A percentile compares a stretch with the other conserved stretches of the same genome.
These are phyloP conservation scores for Onychomys torridus DNA, from an alignment of 2,797 vertebrate species.

Conservation along the genomic window DNA sequence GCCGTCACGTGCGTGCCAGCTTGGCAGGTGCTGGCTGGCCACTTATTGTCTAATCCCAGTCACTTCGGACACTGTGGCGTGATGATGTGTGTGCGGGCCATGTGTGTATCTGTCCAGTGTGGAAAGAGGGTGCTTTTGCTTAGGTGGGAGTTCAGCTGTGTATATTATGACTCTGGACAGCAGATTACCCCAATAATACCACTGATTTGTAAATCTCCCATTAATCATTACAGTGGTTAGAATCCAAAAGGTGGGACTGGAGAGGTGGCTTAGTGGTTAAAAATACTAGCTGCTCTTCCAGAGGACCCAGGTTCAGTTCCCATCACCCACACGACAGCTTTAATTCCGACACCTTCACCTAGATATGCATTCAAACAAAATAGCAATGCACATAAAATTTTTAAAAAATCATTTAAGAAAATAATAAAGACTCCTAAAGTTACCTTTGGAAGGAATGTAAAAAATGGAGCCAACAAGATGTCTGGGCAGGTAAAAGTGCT, in stretches of 20 bases:
- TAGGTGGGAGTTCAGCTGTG: background rate
- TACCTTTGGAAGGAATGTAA: background rate
- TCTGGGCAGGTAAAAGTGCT: background rate
- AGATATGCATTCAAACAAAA: background rate
- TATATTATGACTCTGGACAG: background rate
- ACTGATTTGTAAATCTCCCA: background rate
- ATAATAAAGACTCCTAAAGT: background rate
- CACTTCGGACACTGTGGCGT: background rate
- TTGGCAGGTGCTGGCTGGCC: slow-evolving; percentile 68
- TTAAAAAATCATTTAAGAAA: background rate
- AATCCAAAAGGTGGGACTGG: background rate
- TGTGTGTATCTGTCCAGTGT: slow-evolving; percentile 6
- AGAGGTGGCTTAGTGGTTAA: background rate
- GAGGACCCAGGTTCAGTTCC: background rate
- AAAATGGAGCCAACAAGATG: background rate
- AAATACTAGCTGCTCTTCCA: background rate
- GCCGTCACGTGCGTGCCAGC: slow-evolving; percentile 74
- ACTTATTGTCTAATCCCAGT: background rate
- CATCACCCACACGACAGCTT: too few species aligned
- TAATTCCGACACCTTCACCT: background rate
- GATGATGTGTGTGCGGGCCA: slow-evolving; percentile 52
- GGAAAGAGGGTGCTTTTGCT: background rate
- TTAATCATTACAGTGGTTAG: background rate
- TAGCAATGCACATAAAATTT: background rate
- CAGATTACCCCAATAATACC: background rate